phyloP scores from a whole-genome alignment of 1,140 invertebrate species.

The Eriosoma lanigerum region DNA sequence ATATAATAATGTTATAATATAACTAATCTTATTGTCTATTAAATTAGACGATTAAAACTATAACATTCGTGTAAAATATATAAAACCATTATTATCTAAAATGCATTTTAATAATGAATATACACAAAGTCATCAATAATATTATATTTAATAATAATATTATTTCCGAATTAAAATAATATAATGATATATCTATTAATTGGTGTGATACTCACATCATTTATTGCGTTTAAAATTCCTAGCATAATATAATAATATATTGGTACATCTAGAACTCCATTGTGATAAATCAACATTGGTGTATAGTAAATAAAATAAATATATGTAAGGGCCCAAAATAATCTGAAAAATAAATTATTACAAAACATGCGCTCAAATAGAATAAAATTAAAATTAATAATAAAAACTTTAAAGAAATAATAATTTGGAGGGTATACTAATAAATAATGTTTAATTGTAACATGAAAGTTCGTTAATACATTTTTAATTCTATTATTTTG shows the following conservation, averaged over 20 bases:
- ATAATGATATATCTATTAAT: too few species aligned
- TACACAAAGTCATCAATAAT: too few species aligned
- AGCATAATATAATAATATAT: conserved; percentile 8
- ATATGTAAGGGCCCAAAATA: not conserved
- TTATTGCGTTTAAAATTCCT: conserved; percentile 6
- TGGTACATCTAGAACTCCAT: not conserved
- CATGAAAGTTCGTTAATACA: not conserved
- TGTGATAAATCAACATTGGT: not conserved
- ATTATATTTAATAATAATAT: too few species aligned
- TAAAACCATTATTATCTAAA: too few species aligned
- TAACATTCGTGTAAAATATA: too few species aligned
- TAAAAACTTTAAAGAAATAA: not conserved
- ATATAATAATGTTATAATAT: too few species aligned
- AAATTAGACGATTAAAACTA: too few species aligned
- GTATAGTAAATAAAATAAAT: not conserved
- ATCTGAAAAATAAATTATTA: conserved; percentile 27
- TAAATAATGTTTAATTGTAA: not conserved
- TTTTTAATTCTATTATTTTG: not conserved
- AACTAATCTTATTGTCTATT: too few species aligned
- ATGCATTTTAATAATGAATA: too few species aligned
- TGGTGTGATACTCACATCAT: not conserved
- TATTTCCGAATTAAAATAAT: too few species aligned
- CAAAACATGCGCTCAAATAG: not conserved
- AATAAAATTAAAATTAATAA: not conserved
- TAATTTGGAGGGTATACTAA: not conserved